A percentile compares a stretch with the other conserved stretches of the same genome.
Evolutionary conservation across 2,797 vertebrate species (phyloP).

Genomic region (Salmo trutta): DNA sequence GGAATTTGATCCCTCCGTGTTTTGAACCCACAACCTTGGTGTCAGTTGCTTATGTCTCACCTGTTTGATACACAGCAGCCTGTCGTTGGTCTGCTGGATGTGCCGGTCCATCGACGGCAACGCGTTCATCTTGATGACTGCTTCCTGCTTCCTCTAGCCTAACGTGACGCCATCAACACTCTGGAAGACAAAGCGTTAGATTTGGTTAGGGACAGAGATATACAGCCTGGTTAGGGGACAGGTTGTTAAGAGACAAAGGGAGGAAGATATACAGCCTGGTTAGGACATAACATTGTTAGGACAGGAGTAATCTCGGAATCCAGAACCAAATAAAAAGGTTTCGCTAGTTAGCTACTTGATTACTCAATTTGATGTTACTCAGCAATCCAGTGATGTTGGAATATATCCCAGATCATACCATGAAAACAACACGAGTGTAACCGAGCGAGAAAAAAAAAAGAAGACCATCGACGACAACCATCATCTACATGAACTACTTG

Average conservation of each 20-base stretch:
- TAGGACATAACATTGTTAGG: neutral
- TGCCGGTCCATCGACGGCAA: slow-evolving; percentile 96
- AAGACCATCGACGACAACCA: too few species aligned
- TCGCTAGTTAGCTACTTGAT: too few species aligned
- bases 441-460: too few species aligned
- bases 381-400: too few species aligned
- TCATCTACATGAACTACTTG: neutral
- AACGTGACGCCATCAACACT: slow-evolving; percentile 98
- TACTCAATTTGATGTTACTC: too few species aligned
- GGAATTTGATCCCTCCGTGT: neutral
- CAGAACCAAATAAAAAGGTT: too few species aligned
- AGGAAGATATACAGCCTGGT: neutral
- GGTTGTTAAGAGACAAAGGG: slow-evolving; percentile 4
- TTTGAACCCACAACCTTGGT: too few species aligned
- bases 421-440: too few species aligned
- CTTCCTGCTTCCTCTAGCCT: slow-evolving; percentile 75
- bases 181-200: slow-evolving; percentile 77
- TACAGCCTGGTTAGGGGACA: slow-evolving; percentile 53
- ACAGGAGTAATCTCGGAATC: too few species aligned
- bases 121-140: slow-evolving; percentile 95
- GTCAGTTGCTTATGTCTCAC: slow-evolving; percentile 62
- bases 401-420: too few species aligned
- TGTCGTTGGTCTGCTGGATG: slow-evolving; percentile 99
- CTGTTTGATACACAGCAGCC: slow-evolving; percentile 99
- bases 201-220: slow-evolving; percentile 51